Evolutionary conservation across 1,140 invertebrate species (phyloP).

Genomic region (Listronotus oregonensis): DNA sequence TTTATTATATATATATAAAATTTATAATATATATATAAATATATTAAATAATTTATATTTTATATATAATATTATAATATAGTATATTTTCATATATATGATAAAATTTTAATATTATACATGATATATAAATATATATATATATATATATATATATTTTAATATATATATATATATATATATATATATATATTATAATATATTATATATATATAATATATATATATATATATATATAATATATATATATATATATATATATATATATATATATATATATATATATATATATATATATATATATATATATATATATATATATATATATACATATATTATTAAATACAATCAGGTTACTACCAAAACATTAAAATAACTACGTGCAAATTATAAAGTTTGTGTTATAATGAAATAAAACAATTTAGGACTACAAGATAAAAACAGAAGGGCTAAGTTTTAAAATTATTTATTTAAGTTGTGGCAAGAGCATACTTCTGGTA

Average conservation of each 20-base stretch:
- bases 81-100: too few species aligned
- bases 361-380: too few species aligned
- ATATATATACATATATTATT: conserved; percentile 11
- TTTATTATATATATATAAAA: conserved; percentile 11
- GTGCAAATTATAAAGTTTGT: too few species aligned
- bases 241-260: conserved; percentile 14
- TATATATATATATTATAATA: conserved; percentile 4
- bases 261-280: conserved; percentile 14
- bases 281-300: conserved; percentile 14
- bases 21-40: conserved; percentile 12
- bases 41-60: too few species aligned
- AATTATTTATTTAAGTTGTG: too few species aligned
- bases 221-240: conserved; percentile 14
- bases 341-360: too few species aligned
- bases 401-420: too few species aligned
- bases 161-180: conserved; percentile 10
- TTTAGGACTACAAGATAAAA: too few species aligned
- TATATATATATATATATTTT: conserved; percentile 10
- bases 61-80: too few species aligned
- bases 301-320: conserved; percentile 14
- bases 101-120: conserved; percentile 4
- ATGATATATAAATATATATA: conserved; percentile 9
- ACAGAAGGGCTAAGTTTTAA: too few species aligned
- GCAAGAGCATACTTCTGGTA: too few species aligned
- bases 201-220: conserved; percentile 14